A percentile compares a stretch with the other conserved stretches of the same genome.
Conservation (phyloP, 2,888 invertebrate species). For the Labia minor region DNA sequence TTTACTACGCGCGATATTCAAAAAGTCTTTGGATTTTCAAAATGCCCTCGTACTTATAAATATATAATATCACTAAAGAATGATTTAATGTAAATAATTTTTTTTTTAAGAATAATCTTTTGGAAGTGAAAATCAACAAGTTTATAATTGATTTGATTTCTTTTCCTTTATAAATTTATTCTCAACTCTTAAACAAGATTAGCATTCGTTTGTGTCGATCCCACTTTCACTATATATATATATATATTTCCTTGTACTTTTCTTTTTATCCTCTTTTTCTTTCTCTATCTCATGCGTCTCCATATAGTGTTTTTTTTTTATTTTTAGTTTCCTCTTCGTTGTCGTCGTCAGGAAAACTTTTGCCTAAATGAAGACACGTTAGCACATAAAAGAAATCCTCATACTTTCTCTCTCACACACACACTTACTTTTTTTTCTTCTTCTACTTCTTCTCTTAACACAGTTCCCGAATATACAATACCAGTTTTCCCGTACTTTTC, state of each 20-base stretch:
- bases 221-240: background rate
- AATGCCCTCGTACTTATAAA: too few species aligned
- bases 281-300: too few species aligned
- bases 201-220: conserved; percentile 8
- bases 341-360: background rate
- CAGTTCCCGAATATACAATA: too few species aligned
- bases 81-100: too few species aligned
- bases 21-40: too few species aligned
- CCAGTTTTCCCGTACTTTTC: background rate
- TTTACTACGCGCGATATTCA: too few species aligned
- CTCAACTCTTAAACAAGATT: conserved; percentile 8
- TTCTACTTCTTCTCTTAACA: too few species aligned
- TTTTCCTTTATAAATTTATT: background rate
- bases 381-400: conserved; percentile 7
- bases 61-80: too few species aligned
- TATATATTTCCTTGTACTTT: background rate
- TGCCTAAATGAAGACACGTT: conserved; percentile 7
- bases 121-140: conserved; percentile 1
- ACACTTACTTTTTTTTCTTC: too few species aligned
- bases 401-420: background rate
- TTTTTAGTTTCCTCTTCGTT: background rate
- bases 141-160: background rate
- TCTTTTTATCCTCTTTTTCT: too few species aligned
- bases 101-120: background rate
- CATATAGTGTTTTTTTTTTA: too few species aligned